Base-by-base conservation (phyloP, 2,797 vertebrate species). In the Muscicapa striata region DNA sequence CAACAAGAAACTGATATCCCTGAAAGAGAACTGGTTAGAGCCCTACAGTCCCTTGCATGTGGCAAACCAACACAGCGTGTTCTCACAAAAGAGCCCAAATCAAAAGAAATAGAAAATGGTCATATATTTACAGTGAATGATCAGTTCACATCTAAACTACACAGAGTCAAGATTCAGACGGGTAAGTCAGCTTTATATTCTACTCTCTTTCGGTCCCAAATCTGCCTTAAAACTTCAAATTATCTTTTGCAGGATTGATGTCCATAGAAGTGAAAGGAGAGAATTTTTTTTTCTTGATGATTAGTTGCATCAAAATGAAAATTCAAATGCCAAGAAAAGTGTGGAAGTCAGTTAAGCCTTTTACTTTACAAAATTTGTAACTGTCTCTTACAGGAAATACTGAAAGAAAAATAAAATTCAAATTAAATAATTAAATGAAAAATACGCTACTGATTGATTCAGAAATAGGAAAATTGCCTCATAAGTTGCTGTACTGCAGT, bases 121-220 rank as follows among this genome's bases (percentile, higher is more conserved):
- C 99, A 99, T 30, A 98, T 99, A 98, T 99, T 99, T 98, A 99
- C 99, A 94, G 99, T 99, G 94, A 99, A 99, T 55, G 99, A 99
- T 97, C 99, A 99, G 97, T 99, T 99, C 98, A 99, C 99, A 70
- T 99, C 99, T 94, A 99, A 99, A 98, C 98, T 99, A 96, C 99
- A 99, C 98, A 98, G 99, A 97, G 99, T 99, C 97, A 98, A 98
- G 96, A 98, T 98, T 95, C 98, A 98, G 97, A 98, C 98, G 51
- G 98, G 98, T 98, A 96, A 96, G 93, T 88, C 59, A 48, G 45
- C 52, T 88, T 95, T 79, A 24, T 30, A 16, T 79, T 87, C 21
- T 89, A 2, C 6, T 87, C 30, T 75, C 78, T 89, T 51, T 29
- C 43, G 43, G 22, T 46, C 75, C 34, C 46, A 54, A 69, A 67